Base-by-base conservation (phyloP, 2,888 invertebrate species). In the Glaucopsyche alexis region DNA sequence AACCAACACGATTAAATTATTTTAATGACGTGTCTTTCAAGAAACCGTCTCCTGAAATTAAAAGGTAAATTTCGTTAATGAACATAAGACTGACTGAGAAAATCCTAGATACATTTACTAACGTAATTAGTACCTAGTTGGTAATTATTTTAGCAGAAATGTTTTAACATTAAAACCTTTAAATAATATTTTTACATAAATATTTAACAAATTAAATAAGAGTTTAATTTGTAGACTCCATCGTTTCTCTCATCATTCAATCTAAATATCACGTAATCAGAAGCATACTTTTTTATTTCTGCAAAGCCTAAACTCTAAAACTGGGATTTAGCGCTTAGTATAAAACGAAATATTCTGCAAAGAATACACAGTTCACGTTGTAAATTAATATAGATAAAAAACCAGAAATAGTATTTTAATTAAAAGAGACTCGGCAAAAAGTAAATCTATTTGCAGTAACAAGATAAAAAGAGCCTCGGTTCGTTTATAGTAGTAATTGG, bases 401-500 rank as follows among this genome's bases (percentile, higher is more conserved):
- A n/a, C n/a, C 19, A 16, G 16, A 49, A 29, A 29, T 16, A 49
- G 19, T 29, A 69, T 69, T 69, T 47, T 69, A 69, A 69, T 69
- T 29, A 47, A 69, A 69, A 49, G 47, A 47, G 49, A 67, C 29
- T 29, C 47, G 14, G 5, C 1, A 69, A 69, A 69, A 69, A 67
- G n/a, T 45, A 67, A 67, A 69, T 69, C 47, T 47, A 69, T 69
- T 69, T 69, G 47, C 69, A 29, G 47, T 49, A 38, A 71, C 29
- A 64, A 19, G 64, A 64, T 64, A 64, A 60, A 64, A 71, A 47
- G 71, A 64, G 45, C 29, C n/a, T 47, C 72, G 60, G 64, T 71
- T 74, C 73, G 70, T 75, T 74, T 64, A 71, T 73, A 77, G 74
- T 66, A 73, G 73, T 77, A 77, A 77, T 77, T 77, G 77, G 77